These are phyloP conservation scores for Sphaerophoria rueppellii DNA, from an alignment of 2,888 invertebrate genomes.

Conservation along the genomic window DNA sequence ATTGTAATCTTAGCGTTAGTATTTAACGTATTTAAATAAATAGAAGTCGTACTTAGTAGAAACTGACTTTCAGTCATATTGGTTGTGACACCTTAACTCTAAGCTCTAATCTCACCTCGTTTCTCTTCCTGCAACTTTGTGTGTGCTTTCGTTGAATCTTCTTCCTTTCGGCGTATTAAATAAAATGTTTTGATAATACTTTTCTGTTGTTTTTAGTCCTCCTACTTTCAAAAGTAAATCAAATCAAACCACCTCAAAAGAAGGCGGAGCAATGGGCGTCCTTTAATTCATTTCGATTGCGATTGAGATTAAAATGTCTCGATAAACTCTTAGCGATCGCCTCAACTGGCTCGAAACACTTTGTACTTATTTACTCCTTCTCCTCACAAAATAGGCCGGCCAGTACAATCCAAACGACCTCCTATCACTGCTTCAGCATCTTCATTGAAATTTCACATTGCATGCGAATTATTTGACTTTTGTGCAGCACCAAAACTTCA, in stretches of 20 bases:
- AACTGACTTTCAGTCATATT: too few relatives aligned
- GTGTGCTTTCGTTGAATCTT: neutral
- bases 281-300: slow-evolving; percentile 64
- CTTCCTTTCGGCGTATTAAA: slow-evolving; percentile 5
- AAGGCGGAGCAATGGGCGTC: slow-evolving; percentile 67
- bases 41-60: too few relatives aligned
- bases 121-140: neutral
- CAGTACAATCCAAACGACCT: neutral
- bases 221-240: slow-evolving; percentile 56
- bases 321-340: slow-evolving; percentile 50
- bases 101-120: too few relatives aligned
- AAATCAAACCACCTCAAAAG: slow-evolving; percentile 59
- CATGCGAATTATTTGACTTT: slow-evolving; percentile 71
- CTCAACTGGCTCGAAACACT: slow-evolving; percentile 46
- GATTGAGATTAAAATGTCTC: slow-evolving; percentile 63
- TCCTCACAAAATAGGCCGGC: neutral
- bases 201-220: neutral
- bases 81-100: too few relatives aligned
- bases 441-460: slow-evolving; percentile 55
- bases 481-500: slow-evolving; percentile 23
- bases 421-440: slow-evolving; percentile 57
- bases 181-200: slow-evolving; percentile 5
- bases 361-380: slow-evolving; percentile 50
- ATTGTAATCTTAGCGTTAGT: too few relatives aligned
- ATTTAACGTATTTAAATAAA: too few relatives aligned